Base-by-base conservation (phyloP, 1,140 invertebrate species). In the Drosophila funebris region DNA sequence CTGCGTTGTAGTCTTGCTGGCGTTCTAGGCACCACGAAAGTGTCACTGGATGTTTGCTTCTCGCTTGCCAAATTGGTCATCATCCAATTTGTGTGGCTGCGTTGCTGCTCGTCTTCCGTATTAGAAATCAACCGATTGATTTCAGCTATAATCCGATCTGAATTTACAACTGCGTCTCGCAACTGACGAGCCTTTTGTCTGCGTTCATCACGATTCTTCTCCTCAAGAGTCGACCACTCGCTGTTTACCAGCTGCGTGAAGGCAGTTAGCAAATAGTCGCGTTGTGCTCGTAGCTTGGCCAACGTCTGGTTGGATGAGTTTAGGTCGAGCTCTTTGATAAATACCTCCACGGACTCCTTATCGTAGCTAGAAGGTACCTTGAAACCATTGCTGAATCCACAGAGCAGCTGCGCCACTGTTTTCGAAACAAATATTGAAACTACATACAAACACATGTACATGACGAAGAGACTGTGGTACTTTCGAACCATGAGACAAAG, bases 311-410 rank as follows among this genome's bases (percentile, higher is more conserved):
- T 53, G 8, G 14, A 6, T 5, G 0, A 4, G 3, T 8, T 53
- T 0, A 74, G 0, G 11, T 77, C 22, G 11, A 78, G 31, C 3
- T 64, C 4, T 7, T 73, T 37, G 3, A 89, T 22, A 13, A 82
- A 88, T 16, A 9, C 44, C 2, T 0, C n/a, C 0, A 89, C 58
- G 1, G 68, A 43, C 3, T 78, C 76, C 62, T 31, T 43, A 18
- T 89, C 73, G 24, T 39, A 79, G 24, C 53, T 69, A 1, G 16
- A 22, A 1, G 84, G 79, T 24, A 73, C 14, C 6, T 36, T 57
- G 11, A 41, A 1, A 22, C 56, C 54, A 62, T 36, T 11, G 27
- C 31, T n/a, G 43, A 3, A 3, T 72, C 27, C 37, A 11, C 14
- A 31, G 13, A 33, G 57, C 61, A 64, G 16, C 14, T 56, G 36